Evolutionary conservation across 2,888 invertebrate genomes (phyloP), one percentile per base, ranked within the genome.

Genomic region (Andrena minutula): DNA sequence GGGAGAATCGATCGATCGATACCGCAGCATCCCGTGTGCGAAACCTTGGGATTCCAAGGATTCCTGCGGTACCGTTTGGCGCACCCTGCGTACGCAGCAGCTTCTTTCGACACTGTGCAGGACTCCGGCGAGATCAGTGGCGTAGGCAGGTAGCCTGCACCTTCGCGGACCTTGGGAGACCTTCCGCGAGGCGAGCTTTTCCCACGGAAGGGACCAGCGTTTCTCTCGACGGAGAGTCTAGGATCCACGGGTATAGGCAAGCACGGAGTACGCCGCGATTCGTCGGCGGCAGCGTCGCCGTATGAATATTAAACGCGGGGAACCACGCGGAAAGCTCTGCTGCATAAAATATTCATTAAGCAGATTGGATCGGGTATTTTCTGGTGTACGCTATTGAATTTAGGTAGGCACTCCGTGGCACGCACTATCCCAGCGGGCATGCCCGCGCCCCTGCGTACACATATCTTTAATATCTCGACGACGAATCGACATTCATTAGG

Each of bases 401-500:
- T 60, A 83, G 75, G 84, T 83, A 78, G 60, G 28, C n/a, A 28
- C 56, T 16, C 28, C 23, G 63, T 35, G 51, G 61, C 79, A 68
- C 65, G 75, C 71, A 51, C 72, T 51, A 23, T 73, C 73, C 65
- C 65, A 41, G 53, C 49, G 73, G 20, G 64, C 53, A 71, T 64
- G 66, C 74, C 47, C 71, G 61, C 53, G 41, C 66, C 69, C 72
- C 60, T 77, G 68, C 70, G 66, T 60, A 79, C 76, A 51, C 86
- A 41, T 85, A 84, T 87, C 87, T 86, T 89, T 88, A 86, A 90
- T 88, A 89, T 91, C 90, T 88, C 82, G 74, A 71, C 84, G 83
- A 81, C 80, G 87, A 89, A 90, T 91, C 91, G 90, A 89, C 84
- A 89, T 91, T 91, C 90, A 89, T 91, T 91, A 90, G 89, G 86